Evolutionary conservation across 2,797 vertebrate species (phyloP).

Genomic region (Intellagama lesueurii): DNA sequence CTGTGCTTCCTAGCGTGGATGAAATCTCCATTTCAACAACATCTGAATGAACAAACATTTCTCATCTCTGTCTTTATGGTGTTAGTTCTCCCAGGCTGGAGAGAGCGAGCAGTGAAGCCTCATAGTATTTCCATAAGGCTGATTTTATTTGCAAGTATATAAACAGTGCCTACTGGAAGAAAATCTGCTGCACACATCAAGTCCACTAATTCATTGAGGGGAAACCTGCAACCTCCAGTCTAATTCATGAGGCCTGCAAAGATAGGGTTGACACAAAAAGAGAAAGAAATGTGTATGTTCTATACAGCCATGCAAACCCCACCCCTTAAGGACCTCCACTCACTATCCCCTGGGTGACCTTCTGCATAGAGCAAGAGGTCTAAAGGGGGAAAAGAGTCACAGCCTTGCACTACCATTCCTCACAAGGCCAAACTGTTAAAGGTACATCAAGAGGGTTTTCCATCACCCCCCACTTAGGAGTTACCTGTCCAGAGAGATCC

Average conservation of each 20-base stretch:
- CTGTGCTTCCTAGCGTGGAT: neutral
- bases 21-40: neutral
- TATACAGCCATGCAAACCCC: neutral
- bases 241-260: neutral
- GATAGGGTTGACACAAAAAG: neutral
- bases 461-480: neutral
- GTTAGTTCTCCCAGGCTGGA: neutral
- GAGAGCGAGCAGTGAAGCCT: neutral
- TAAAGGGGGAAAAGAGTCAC: too few relatives aligned
- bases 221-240: neutral
- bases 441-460: neutral
- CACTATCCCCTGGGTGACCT: neutral
- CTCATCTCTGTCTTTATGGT: neutral
- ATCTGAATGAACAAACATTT: neutral
- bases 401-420: too few relatives aligned
- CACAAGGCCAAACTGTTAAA: neutral
- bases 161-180: neutral
- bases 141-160: constrained; percentile 3
- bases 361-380: neutral
- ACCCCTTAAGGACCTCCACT: too few relatives aligned
- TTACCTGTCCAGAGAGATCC: neutral
- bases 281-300: neutral
- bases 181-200: neutral
- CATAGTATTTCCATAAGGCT: neutral
- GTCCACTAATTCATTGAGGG: neutral